These are phyloP conservation scores for Thymelicus acteon DNA, from an alignment of 2,888 invertebrate species.

Conservation along the genomic window DNA sequence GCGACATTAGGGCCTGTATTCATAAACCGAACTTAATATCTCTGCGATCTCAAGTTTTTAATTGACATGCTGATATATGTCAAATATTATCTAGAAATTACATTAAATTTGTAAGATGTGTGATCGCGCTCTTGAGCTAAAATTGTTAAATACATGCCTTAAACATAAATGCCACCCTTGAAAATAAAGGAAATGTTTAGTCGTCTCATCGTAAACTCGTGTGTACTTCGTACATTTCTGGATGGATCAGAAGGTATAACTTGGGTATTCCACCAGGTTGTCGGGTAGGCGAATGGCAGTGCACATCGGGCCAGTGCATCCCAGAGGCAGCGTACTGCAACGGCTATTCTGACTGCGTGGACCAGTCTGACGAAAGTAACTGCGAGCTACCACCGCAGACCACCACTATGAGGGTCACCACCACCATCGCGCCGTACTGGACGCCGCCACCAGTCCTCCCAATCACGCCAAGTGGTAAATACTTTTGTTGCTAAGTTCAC, in stretches of 20 bases:
- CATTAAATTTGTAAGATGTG: too few species aligned
- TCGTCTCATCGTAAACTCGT: too few species aligned
- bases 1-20: too few species aligned
- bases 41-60: too few species aligned
- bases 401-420: slow-evolving; percentile 38
- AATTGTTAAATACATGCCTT: too few species aligned
- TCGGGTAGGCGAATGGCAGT: slow-evolving; percentile 87
- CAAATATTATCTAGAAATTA: too few species aligned
- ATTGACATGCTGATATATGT: too few species aligned
- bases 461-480: not conserved
- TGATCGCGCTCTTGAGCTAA: too few species aligned
- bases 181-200: too few species aligned
- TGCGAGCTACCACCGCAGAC: slow-evolving; percentile 62
- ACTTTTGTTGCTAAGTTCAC: not conserved
- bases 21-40: too few species aligned
- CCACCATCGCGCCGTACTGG: slow-evolving; percentile 12
- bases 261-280: slow-evolving; percentile 82
- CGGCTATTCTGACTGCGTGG: slow-evolving; percentile 86
- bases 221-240: too few species aligned
- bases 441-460: not conserved
- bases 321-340: slow-evolving; percentile 86
- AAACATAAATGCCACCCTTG: too few species aligned
- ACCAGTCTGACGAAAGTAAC: slow-evolving; percentile 87
- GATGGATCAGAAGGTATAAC: not conserved
- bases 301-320: slow-evolving; percentile 88